These are phyloP conservation scores for Ophiodon elongatus DNA, from an alignment of 2,113 vertebrate genomes.

Conservation along the genomic window DNA sequence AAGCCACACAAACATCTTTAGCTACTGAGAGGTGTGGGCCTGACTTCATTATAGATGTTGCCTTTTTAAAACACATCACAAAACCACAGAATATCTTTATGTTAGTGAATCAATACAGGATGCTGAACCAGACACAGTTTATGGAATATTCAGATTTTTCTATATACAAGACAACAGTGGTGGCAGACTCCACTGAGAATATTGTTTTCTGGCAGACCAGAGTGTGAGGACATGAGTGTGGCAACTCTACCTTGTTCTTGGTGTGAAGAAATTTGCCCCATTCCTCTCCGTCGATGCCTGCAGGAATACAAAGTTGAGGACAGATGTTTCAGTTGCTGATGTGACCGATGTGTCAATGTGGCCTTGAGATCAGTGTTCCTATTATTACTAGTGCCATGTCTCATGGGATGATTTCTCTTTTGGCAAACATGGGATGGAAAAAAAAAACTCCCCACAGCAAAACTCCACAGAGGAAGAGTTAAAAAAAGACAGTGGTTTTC, in stretches of 20 bases:
- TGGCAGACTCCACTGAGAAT: neutral
- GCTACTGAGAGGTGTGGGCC: constrained; percentile 12
- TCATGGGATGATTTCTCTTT: constrained; percentile 46
- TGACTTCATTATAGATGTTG: constrained; percentile 22
- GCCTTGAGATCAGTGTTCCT: constrained; percentile 44
- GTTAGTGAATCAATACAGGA: constrained; percentile 19
- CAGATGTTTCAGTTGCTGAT: constrained; percentile 42
- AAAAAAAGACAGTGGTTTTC: constrained; percentile 19
- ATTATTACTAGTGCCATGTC: constrained; percentile 32
- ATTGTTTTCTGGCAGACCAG: constrained; percentile 5
- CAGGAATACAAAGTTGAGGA: constrained; percentile 44
- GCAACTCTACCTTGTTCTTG: constrained; percentile 93
- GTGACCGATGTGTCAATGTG: constrained; percentile 29
- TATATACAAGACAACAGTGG: neutral
- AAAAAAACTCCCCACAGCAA: constrained; percentile 37
- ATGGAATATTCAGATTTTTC: constrained; percentile 11
- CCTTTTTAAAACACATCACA: constrained; percentile 1
- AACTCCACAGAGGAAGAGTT: constrained; percentile 29
- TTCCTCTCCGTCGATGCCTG: constrained; percentile 95
- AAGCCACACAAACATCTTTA: constrained; percentile 43
- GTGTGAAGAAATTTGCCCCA: constrained; percentile 99
- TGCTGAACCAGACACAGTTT: neutral
- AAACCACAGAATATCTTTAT: neutral
- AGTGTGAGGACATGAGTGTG: neutral
- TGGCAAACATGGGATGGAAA: constrained; percentile 45